Evolutionary conservation across 2,113 vertebrate species (phyloP), one percentile per base, ranked within the genome.

Genomic region (Eubucco bourcierii): DNA sequence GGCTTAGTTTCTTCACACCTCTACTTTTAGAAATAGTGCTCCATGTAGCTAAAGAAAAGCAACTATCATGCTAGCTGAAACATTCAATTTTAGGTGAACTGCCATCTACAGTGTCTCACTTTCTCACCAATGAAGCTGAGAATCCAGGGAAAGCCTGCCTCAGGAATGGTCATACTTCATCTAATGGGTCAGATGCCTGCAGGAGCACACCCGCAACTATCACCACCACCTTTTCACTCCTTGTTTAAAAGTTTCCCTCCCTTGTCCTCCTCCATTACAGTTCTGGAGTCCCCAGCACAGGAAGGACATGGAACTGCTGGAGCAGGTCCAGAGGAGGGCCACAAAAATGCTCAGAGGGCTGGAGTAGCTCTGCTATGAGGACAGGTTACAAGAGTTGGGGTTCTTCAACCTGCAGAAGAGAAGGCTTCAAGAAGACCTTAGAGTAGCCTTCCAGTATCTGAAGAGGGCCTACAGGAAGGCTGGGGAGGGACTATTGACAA

Each of bases 21-120:
- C 33, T 55, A 13, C 17, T 76, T 81, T n/a, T 10, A 81, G 31
- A 89, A 86, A n/a, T 13, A 83, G 8, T 58, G 24, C 14, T 56
- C 34, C 41, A 4, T 25, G 2, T 7, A 64, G 65, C 15, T 80
- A 29, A 81, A 68, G 52, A 67, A 71, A 23, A 83, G 15, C 20
- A 74, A 27, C 5, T 47, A 44, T 17, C 23, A 1, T 60, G 64
- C 20, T 5, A 67, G 23, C 19, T 34, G 20, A 77, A 79, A 37
- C 47, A n/a, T 9, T 6, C 28, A 47, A 0, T 17, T 65, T 12
- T 12, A 61, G 25, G n/a, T 6, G 37, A 78, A 55, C 12, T 18
- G 41, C 2, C 1, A 28, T 24, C 12, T 65, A 53, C 1, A 64
- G 25, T 0, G 6, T 15, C 6, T 23, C 37, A 25, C 47, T 24